These are phyloP conservation scores for Eupristina koningsbergeri DNA, from an alignment of 1,140 invertebrate species.

Conservation along the genomic window DNA sequence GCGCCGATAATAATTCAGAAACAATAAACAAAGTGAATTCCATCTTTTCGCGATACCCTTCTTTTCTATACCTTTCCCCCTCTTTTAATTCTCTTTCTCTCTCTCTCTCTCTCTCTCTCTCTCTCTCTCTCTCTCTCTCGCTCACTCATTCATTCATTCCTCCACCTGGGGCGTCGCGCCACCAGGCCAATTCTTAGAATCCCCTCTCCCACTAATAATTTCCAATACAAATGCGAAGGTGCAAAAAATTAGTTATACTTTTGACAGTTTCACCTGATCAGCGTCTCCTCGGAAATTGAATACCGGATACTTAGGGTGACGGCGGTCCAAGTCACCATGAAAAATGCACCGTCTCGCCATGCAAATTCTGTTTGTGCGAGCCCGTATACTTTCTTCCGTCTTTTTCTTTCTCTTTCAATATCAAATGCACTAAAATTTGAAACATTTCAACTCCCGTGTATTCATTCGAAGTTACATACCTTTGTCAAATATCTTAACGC, in stretches of 20 bases:
- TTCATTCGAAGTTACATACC: not conserved
- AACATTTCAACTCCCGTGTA: not conserved
- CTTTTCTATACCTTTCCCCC: too few relatives aligned
- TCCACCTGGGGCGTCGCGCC: too few relatives aligned
- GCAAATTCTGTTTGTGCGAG: not conserved
- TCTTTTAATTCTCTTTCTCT: too few relatives aligned
- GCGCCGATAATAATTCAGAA: slow-evolving; percentile 27
- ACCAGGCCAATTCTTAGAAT: not conserved
- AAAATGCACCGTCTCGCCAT: slow-evolving; percentile 35
- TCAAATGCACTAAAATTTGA: not conserved
- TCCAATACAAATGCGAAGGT: slow-evolving; percentile 44
- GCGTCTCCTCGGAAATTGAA: slow-evolving; percentile 42
- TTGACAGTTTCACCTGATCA: slow-evolving; percentile 2
- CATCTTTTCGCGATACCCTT: not conserved
- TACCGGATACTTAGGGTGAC: too few relatives aligned
- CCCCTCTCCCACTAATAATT: slow-evolving; percentile 6
- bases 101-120: too few relatives aligned
- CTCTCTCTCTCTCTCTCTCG: too few relatives aligned
- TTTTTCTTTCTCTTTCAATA: not conserved
- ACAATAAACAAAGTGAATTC: slow-evolving; percentile 39
- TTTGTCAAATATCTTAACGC: not conserved
- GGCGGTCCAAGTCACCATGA: not conserved
- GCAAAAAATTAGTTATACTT: slow-evolving; percentile 25
- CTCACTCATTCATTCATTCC: too few relatives aligned
- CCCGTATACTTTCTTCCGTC: not conserved